A percentile compares a stretch with the other conserved stretches of the same genome.
Evolutionary conservation across 2,888 invertebrate species (phyloP).

Genomic region (Danaus chrysippus): DNA sequence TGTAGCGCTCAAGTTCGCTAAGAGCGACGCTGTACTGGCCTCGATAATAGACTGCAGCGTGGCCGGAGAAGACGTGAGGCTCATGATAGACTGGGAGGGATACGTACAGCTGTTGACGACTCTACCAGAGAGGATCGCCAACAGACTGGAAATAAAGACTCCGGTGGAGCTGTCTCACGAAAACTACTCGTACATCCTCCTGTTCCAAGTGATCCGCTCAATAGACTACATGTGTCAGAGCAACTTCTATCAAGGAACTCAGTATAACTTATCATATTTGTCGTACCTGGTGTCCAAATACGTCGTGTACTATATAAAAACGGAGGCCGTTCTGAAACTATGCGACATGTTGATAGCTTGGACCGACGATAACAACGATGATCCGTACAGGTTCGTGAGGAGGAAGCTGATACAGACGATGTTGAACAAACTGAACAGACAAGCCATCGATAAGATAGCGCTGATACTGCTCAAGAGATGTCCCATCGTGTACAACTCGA

Average conservation of each 20-base stretch:
- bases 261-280: conserved; percentile 63
- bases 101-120: conserved; percentile 82
- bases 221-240: conserved; percentile 80
- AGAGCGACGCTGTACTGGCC: conserved; percentile 78
- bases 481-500: conserved; percentile 60
- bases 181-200: conserved; percentile 78
- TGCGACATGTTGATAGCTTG: conserved; percentile 77
- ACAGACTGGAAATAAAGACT: conserved; percentile 77
- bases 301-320: conserved; percentile 74
- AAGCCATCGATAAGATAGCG: conserved; percentile 79
- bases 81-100: conserved; percentile 64
- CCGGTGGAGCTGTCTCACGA: conserved; percentile 79
- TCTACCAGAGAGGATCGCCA: conserved; percentile 85
- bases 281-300: conserved; percentile 81
- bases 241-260: conserved; percentile 44
- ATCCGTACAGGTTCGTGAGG: conserved; percentile 54
- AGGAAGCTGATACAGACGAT: conserved; percentile 71
- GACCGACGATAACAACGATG: conserved; percentile 51
- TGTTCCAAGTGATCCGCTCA: conserved; percentile 79
- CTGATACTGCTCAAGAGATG: conserved; percentile 76
- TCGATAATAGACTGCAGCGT: conserved; percentile 62
- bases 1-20: conserved; percentile 70
- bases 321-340: conserved; percentile 70
- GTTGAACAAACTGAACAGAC: conserved; percentile 75
- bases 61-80: conserved; percentile 28